These are phyloP conservation scores for Tonatia bakeri DNA, from an alignment of 2,113 vertebrate genomes.

Conservation along the genomic window DNA sequence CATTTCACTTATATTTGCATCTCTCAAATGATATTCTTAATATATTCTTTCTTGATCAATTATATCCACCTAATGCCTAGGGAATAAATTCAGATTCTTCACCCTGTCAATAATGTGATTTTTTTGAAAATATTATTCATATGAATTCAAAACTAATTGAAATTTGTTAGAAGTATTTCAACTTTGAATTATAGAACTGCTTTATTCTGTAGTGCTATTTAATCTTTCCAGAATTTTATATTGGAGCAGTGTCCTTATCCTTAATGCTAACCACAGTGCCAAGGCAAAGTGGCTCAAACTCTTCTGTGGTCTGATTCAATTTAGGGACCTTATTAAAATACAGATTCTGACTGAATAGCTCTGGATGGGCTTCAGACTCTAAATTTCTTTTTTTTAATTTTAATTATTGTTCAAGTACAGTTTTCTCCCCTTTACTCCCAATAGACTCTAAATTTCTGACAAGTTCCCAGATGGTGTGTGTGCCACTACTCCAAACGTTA, in stretches of 20 bases:
- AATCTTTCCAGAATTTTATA: neutral
- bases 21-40: neutral
- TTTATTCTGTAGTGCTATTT: neutral
- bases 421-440: too few relatives aligned
- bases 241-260: neutral
- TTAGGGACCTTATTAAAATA: neutral
- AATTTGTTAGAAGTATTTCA: neutral
- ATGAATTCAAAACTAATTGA: neutral
- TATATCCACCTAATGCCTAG: neutral
- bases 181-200: neutral
- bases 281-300: neutral
- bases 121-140: neutral
- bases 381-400: too few relatives aligned
- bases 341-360: neutral
- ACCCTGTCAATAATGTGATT: neutral
- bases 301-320: too few relatives aligned
- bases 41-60: neutral
- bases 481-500: neutral
- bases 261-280: neutral
- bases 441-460: neutral
- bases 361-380: neutral
- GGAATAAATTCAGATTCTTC: neutral
- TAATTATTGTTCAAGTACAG: too few relatives aligned
- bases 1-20: neutral
- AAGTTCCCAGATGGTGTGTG: neutral